Evolutionary conservation across 53 echinoderm and acorn worm genomes (phyloP), one percentile per base, ranked within the genome.

Genomic region (Zoroaster sp.): DNA sequence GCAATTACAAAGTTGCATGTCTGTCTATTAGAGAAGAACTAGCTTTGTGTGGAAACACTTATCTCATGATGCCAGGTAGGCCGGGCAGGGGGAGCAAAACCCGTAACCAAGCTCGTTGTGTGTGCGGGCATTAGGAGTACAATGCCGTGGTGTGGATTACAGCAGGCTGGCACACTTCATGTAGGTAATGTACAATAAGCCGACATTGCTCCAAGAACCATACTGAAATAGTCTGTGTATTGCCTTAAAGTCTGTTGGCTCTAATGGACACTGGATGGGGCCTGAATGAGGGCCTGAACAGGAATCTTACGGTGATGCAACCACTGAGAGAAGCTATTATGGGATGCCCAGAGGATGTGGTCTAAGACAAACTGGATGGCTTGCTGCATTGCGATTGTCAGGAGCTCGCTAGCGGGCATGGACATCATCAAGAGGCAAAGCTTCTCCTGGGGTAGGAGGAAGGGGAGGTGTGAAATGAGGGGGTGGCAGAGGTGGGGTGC

Each of bases 391-490:
- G 88, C 90, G 40, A 99, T 96, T 36, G 96, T 94, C 1, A 96
- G 88, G 34, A 96, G 99, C 40, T 99, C 87, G 37, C 91, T 91
- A 40, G 96, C 93, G 4, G 96, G 96, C 94, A 99, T 94, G 32
- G 99, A 99, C 96, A 99, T 96, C 83, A 99, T 92, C 53, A 99
- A 72, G 21, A 99, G 90, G 72, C 99, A 99, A 2, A 99, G 90
- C 88, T 95, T 98, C 90, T 99, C 99, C 99, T 99, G 73, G 38
- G 72, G 51, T 15, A 51, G n/a, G 43, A 23, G 44, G 47, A 49
- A 10, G 49, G 25, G 34, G 77, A 18, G 46, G 35, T 10, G 51
- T 0, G 1, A 1, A 12, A 12, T 1, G 31, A 31, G 14, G 28
- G 77, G 3, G 31, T 45, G 75, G 15, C 10, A 75, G 70, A 69